A percentile compares a stretch with the other conserved stretches of the same genome.
These are phyloP conservation scores for Morone chrysops DNA, from an alignment of 2,113 vertebrate genomes.

Conservation along the genomic window DNA sequence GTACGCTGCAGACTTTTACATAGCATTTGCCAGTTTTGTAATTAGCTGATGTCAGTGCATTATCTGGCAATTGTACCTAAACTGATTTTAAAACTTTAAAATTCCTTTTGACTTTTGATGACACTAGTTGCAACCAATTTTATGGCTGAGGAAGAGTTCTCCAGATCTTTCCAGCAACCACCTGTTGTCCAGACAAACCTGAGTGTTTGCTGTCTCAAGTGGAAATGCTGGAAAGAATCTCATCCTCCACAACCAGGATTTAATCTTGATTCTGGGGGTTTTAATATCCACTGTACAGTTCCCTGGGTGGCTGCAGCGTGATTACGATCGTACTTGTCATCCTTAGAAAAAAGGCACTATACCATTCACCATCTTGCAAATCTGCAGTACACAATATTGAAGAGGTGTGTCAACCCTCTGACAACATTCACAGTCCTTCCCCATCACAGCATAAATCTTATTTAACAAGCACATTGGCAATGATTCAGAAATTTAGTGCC, in stretches of 20 bases:
- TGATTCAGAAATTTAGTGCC: not conserved
- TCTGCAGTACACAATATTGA: not conserved
- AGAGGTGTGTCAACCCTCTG: not conserved
- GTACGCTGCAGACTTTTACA: not conserved
- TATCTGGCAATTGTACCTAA: not conserved
- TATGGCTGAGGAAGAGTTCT: not conserved
- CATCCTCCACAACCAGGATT: conserved; percentile 4
- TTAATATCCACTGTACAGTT: not conserved
- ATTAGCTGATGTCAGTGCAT: not conserved
- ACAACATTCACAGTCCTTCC: not conserved
- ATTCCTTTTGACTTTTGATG: too few relatives aligned
- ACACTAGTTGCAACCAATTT: too few relatives aligned
- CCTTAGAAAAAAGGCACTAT: too few relatives aligned
- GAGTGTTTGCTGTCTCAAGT: conserved; percentile 34
- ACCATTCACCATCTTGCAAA: not conserved
- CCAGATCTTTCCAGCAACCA: conserved; percentile 10
- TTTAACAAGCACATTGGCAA: not conserved
- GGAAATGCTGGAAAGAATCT: conserved; percentile 32
- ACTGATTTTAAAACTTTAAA: too few relatives aligned
- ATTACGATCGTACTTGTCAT: not conserved
- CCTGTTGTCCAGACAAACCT: conserved; percentile 21
- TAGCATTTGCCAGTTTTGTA: not conserved
- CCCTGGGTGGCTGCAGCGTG: too few relatives aligned
- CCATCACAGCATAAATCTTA: not conserved
- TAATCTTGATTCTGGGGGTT: not conserved